Evolutionary conservation across 2,113 vertebrate genomes (phyloP).

Genomic region (Abramis brama): DNA sequence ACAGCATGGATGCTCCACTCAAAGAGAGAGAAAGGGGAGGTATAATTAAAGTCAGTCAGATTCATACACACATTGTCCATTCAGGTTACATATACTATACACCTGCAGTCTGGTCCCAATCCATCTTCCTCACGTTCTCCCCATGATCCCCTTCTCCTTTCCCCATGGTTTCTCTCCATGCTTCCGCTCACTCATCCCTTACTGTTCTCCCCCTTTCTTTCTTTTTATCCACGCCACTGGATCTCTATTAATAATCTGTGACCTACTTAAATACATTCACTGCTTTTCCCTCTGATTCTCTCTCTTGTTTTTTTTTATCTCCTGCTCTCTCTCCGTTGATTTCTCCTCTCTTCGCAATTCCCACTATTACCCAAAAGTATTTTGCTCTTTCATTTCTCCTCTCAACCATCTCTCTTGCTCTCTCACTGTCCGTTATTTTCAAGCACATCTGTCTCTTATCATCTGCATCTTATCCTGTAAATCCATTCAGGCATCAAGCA

Average conservation of each 20-base stretch:
- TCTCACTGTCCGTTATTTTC: conserved; percentile 45
- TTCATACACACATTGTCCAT: conserved; percentile 55
- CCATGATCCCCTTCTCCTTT: conserved; percentile 47
- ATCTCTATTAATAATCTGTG: conserved; percentile 86
- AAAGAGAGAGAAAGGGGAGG: conserved; percentile 17
- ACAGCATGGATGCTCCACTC: conserved; percentile 21
- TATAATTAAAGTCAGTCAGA: conserved; percentile 49
- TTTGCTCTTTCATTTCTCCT: conserved; percentile 31
- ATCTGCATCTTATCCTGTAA: conserved; percentile 52
- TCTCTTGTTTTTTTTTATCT: conserved; percentile 54
- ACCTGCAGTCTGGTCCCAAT: conserved; percentile 64
- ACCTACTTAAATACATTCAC: conserved; percentile 82
- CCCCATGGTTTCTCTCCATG: conserved; percentile 7
- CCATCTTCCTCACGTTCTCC: conserved; percentile 64
- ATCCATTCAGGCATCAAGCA: conserved; percentile 12
- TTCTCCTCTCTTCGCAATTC: conserved; percentile 26
- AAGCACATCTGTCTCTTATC: conserved; percentile 46
- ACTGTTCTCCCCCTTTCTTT: conserved; percentile 52
- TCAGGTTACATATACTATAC: conserved; percentile 53
- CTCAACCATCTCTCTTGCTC: conserved; percentile 15
- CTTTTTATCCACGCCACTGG: conserved; percentile 77
- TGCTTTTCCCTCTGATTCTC: conserved; percentile 68
- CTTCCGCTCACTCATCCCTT: conserved; percentile 54
- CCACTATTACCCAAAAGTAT: conserved; percentile 20
- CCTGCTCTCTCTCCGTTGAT: conserved; percentile 53